Evolutionary conservation across 2,797 vertebrate species (phyloP), one percentile per base, ranked within the genome.

Genomic region (Passerculus sandwichensis): DNA sequence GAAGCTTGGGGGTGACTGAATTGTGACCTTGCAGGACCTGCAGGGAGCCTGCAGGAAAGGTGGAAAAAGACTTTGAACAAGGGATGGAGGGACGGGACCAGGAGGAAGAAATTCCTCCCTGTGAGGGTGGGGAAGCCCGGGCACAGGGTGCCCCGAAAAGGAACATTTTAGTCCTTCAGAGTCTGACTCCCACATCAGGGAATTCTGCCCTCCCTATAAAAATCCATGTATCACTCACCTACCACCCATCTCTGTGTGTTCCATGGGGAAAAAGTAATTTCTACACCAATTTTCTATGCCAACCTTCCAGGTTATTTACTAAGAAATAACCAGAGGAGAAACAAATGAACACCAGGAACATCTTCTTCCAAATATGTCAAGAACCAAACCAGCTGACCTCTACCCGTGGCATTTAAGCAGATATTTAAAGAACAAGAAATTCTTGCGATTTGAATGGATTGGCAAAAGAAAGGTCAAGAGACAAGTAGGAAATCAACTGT

Each of bases 391-490:
- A 34, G n/a, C 48, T 29, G 73, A 54, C 56, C 73, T 70, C 83
- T 21, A 54, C 29, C 20, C 3, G 0, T 47, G 64, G 73, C 48
- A 77, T 85, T 70, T 85, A 26, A 62, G 48, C 40, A 70, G 65
- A 30, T 54, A 70, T 25, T 77, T 70, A 61, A 77, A 86, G 65
- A 62, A 54, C 29, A 40, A 61, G 56, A 62, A 86, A 47, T 71
- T 56, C 22, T 30, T 70, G 48, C 40, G 29, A 77, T 62, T 54
- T 61, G 34, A 77, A 61, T 17, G 64, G 73, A 77, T 70, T 47
- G 73, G 73, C 40, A 70, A 70, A 70, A 77, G 83, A 86, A 86
- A 86, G 83, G 83, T 70, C 83, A 86, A 70, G 73, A 86, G 73
- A 69, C 40, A 77, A 77, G 56, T 3, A 77, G 42, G 42, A 77